Evolutionary conservation across 2,888 invertebrate species (phyloP).

Genomic region (Folsomia manolachei): DNA sequence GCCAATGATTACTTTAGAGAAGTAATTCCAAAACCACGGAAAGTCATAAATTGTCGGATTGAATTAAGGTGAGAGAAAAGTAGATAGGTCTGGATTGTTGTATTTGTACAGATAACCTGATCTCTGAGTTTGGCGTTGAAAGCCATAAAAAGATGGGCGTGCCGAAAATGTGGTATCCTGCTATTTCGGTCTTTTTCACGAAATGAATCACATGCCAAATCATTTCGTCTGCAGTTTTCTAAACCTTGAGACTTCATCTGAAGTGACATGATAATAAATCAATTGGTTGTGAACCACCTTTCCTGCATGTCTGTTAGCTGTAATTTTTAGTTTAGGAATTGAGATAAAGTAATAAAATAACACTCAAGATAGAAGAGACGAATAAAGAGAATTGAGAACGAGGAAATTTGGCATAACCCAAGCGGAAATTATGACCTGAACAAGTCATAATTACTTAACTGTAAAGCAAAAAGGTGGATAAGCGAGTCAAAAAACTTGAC

Average conservation of each 20-base stretch:
- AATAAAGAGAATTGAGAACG: no score
- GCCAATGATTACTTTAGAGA: no score
- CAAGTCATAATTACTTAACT: neutral
- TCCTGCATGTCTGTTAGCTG: neutral
- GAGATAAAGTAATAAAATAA: neutral
- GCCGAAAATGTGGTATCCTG: neutral
- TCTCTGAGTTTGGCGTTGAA: conserved; percentile 2
- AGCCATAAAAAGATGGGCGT: neutral
- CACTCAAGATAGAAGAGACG: neutral
- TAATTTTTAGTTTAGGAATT: neutral
- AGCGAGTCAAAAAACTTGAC: no score
- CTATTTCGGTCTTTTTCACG: no score
- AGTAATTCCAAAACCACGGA: no score
- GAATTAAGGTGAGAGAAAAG: no score
- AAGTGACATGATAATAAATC: neutral
- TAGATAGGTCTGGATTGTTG: no score
- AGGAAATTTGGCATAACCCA: neutral
- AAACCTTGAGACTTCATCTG: neutral
- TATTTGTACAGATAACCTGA: no score
- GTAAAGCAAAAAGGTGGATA: neutral
- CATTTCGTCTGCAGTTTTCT: neutral
- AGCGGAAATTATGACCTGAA: neutral
- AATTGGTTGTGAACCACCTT: neutral
- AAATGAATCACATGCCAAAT: no score
- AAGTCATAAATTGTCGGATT: no score